phyloP scores from a whole-genome alignment of 1,140 invertebrate genomes.

The Drosophila ficusphila region DNA sequence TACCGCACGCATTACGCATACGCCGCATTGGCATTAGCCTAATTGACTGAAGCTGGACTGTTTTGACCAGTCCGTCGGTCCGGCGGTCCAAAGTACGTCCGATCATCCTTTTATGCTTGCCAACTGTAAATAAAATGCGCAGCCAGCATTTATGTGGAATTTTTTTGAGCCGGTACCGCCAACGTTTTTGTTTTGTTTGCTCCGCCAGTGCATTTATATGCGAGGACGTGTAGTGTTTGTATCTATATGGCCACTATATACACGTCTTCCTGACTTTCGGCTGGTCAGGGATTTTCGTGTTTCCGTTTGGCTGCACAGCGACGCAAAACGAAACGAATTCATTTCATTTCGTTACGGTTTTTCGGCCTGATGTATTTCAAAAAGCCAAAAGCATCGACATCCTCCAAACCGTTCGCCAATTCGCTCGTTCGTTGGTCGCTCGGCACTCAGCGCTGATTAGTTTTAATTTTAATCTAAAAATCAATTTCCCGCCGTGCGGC shows the following conservation, averaged over 20 bases:
- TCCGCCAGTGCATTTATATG: slow-evolving; percentile 56
- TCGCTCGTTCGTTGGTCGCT: no score
- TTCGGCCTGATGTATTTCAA: slow-evolving; percentile 76
- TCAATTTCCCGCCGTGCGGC: slow-evolving; percentile 75
- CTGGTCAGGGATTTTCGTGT: slow-evolving; percentile 60
- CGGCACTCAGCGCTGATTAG: slow-evolving; percentile 81
- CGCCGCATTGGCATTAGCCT: slow-evolving; percentile 69
- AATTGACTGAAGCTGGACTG: slow-evolving; percentile 64
- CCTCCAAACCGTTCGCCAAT: slow-evolving; percentile 13
- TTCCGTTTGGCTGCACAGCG: slow-evolving; percentile 75
- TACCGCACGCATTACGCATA: slow-evolving; percentile 55
- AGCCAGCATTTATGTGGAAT: slow-evolving; percentile 67
- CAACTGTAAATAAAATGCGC: slow-evolving; percentile 80
- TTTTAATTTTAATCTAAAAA: slow-evolving; percentile 84
- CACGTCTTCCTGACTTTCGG: slow-evolving; percentile 38
- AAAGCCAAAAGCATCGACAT: slow-evolving; percentile 45
- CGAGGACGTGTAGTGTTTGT: slow-evolving; percentile 29
- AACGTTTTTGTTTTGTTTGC: slow-evolving; percentile 46
- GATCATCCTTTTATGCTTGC: slow-evolving; percentile 70
- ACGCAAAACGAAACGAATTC: slow-evolving; percentile 65
- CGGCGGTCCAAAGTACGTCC: slow-evolving; percentile 32
- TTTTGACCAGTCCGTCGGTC: slow-evolving; percentile 5
- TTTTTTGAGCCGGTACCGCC: slow-evolving; percentile 18
- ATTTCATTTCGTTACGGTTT: slow-evolving; percentile 81
- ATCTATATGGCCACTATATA: slow-evolving; percentile 16